Percentiles rank a stretch among this genome's conserved stretches.
Evolutionary conservation across 2,113 vertebrate species (phyloP).

Genomic region (Nibea coibor): DNA sequence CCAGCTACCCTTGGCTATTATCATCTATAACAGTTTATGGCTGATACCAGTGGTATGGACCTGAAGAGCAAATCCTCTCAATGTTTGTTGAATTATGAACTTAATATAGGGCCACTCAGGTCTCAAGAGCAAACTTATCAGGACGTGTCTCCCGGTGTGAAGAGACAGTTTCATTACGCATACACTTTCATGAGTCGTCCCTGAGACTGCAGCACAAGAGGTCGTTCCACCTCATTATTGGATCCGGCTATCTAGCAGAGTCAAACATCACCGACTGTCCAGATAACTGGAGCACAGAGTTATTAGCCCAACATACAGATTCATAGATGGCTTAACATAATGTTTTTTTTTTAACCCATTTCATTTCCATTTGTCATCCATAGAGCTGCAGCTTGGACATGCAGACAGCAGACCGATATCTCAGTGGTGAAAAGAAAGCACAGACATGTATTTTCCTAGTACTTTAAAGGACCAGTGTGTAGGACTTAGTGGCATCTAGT

Average conservation of each 20-base stretch:
- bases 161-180: not conserved
- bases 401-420: not conserved
- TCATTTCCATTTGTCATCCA: not conserved
- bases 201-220: not conserved
- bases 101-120: not conserved
- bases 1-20: not conserved
- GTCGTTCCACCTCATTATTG: not conserved
- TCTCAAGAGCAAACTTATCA: not conserved
- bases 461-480: not conserved
- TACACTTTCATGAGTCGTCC: no score
- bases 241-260: not conserved
- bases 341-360: not conserved
- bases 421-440: not conserved
- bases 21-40: not conserved
- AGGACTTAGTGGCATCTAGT: no score
- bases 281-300: not conserved
- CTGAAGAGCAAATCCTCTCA: not conserved
- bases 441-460: not conserved
- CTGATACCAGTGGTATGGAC: not conserved
- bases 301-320: not conserved
- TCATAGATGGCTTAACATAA: no score
- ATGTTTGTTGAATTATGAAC: not conserved
- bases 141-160: not conserved
- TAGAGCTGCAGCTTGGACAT: not conserved
- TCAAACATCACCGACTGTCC: no score